Conservation (phyloP, 2,113 vertebrate species). For the Gallinago undulata region DNA sequence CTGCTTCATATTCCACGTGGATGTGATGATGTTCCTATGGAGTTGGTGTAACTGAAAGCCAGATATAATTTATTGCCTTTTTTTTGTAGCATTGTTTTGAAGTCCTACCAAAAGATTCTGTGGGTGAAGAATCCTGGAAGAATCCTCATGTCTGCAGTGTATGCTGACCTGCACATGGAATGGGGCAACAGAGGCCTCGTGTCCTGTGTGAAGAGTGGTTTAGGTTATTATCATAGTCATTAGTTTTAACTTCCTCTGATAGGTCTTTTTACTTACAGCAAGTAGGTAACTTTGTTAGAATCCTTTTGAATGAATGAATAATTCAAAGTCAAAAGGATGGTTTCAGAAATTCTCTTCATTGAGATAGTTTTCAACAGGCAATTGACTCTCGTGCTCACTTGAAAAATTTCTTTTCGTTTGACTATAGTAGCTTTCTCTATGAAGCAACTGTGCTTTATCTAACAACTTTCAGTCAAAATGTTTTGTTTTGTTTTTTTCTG, state of each 20-base stretch:
- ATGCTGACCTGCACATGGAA: not conserved
- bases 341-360: not conserved
- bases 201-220: not conserved
- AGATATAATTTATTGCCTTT: not conserved
- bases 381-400: not conserved
- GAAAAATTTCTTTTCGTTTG: not conserved
- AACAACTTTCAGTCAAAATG: not conserved
- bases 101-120: not conserved
- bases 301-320: too few species aligned
- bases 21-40: not conserved
- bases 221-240: not conserved
- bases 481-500: not conserved
- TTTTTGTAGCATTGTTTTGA: not conserved
- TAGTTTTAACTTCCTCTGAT: not conserved
- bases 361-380: not conserved
- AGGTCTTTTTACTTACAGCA: not conserved
- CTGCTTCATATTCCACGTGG: not conserved
- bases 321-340: not conserved
- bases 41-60: not conserved
- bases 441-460: not conserved
- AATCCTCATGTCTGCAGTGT: not conserved
- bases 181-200: not conserved
- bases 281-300: not conserved
- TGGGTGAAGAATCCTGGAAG: not conserved
- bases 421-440: not conserved